A percentile compares a stretch with the other conserved stretches of the same genome.
These are phyloP conservation scores for Lasioglossum lativentre DNA, from an alignment of 2,888 invertebrate genomes.

Conservation along the genomic window DNA sequence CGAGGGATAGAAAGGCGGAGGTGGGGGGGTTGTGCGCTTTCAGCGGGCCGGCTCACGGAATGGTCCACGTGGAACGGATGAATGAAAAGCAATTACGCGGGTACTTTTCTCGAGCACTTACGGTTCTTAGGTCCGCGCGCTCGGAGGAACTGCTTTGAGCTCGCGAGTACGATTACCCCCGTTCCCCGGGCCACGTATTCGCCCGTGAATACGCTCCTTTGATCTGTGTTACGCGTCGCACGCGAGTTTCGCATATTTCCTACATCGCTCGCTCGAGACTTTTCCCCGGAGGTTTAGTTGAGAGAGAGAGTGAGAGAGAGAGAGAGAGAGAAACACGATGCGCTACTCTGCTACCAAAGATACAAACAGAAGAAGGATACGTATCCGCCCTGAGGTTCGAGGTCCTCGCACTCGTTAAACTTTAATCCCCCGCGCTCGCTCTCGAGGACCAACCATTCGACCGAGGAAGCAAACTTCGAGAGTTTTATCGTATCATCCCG, in stretches of 20 bases:
- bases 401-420: slow-evolving; percentile 6
- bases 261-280: neutral
- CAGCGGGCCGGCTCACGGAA: neutral
- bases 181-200: neutral
- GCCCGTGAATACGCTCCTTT: slow-evolving; percentile 28
- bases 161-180: slow-evolving; percentile 16
- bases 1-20: neutral
- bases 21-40: neutral
- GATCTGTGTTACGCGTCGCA: slow-evolving; percentile 4
- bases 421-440: slow-evolving; percentile 14
- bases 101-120: slow-evolving; percentile 58
- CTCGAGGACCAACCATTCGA: slow-evolving; percentile 7
- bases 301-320: neutral
- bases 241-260: slow-evolving; percentile 5
- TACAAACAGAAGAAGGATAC: neutral
- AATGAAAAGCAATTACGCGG: slow-evolving; percentile 67
- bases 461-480: neutral
- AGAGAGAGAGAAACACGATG: neutral
- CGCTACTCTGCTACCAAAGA: neutral
- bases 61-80: slow-evolving; percentile 43
- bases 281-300: neutral
- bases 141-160: slow-evolving; percentile 25
- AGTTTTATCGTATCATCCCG: neutral
- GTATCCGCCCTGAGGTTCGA: neutral
- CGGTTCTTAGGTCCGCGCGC: slow-evolving; percentile 35